A percentile compares a stretch with the other conserved stretches of the same genome.
These are phyloP conservation scores for Pocota personata DNA, from an alignment of 2,888 invertebrate genomes.

Conservation along the genomic window DNA sequence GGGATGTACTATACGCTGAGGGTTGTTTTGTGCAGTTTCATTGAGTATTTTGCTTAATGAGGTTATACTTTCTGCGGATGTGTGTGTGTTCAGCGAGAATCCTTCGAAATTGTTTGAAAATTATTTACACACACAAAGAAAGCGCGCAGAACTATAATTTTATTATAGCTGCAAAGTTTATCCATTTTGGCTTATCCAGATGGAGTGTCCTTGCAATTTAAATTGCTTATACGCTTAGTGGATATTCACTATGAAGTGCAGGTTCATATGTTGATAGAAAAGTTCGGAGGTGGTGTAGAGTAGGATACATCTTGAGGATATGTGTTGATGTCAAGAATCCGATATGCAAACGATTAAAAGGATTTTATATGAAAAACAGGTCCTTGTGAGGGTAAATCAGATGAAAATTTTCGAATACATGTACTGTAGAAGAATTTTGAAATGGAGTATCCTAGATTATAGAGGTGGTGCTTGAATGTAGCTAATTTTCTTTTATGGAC, in stretches of 20 bases:
- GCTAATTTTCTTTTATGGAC: conserved; percentile 11
- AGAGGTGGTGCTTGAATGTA: background rate
- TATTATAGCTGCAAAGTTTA: conserved; percentile 30
- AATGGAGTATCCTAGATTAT: background rate
- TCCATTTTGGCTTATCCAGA: conserved; percentile 29
- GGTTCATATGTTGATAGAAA: background rate
- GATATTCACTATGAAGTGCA: conserved; percentile 7
- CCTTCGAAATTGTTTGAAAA: conserved; percentile 39
- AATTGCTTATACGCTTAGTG: conserved; percentile 9
- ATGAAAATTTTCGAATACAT: background rate
- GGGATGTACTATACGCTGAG: background rate
- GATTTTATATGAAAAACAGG: conserved; percentile 18
- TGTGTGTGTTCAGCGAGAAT: conserved; percentile 20
- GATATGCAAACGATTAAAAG: conserved; percentile 31
- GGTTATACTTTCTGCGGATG: conserved; percentile 14
- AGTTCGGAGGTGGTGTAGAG: background rate
- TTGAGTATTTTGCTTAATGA: conserved; percentile 49
- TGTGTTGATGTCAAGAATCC: conserved; percentile 20
- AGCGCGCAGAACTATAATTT: conserved; percentile 8
- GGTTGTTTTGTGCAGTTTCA: conserved; percentile 35
- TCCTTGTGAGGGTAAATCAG: background rate
- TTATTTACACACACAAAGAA: conserved; percentile 7
- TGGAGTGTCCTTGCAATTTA: conserved; percentile 22
- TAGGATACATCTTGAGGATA: conserved; percentile 32
- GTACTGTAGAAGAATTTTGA: background rate